Percentiles rank a stretch among this genome's conserved stretches.
Evolutionary conservation across 2,888 invertebrate genomes (phyloP).

Genomic region (Furcula furcula): DNA sequence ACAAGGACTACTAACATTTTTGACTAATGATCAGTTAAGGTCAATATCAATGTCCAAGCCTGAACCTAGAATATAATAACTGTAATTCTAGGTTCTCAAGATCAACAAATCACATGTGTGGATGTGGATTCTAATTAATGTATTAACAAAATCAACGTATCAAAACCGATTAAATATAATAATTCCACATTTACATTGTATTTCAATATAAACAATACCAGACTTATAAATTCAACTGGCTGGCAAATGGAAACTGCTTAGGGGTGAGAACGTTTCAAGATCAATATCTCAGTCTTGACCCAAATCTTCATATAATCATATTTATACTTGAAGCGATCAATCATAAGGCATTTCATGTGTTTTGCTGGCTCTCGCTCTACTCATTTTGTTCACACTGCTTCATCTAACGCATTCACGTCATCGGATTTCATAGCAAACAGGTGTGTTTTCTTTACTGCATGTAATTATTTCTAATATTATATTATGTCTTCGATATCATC

Average conservation of each 20-base stretch:
- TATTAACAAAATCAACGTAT: no score
- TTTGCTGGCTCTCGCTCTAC: conserved; percentile 40
- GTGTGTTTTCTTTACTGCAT: conserved; percentile 22
- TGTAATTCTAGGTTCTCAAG: no score
- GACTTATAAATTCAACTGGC: conserved; percentile 33
- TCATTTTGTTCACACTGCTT: conserved; percentile 36
- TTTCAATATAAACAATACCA: background rate
- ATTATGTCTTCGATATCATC: conserved; percentile 1
- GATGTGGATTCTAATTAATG: no score
- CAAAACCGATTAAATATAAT: no score
- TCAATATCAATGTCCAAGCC: no score
- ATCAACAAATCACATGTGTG: no score
- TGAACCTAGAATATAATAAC: no score
- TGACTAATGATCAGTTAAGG: no score
- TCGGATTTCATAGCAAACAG: conserved; percentile 35
- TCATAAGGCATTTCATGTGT: conserved; percentile 53
- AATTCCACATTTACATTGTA: background rate
- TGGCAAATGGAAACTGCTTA: conserved; percentile 58
- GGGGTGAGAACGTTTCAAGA: conserved; percentile 68
- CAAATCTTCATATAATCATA: conserved; percentile 60
- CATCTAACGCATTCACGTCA: conserved; percentile 45
- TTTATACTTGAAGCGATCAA: conserved; percentile 65
- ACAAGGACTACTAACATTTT: background rate
- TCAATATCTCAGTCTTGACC: conserved; percentile 61
- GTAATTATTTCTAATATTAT: background rate